Conservation (phyloP, 2,888 invertebrate species). For the Oxyteleia sp. region DNA sequence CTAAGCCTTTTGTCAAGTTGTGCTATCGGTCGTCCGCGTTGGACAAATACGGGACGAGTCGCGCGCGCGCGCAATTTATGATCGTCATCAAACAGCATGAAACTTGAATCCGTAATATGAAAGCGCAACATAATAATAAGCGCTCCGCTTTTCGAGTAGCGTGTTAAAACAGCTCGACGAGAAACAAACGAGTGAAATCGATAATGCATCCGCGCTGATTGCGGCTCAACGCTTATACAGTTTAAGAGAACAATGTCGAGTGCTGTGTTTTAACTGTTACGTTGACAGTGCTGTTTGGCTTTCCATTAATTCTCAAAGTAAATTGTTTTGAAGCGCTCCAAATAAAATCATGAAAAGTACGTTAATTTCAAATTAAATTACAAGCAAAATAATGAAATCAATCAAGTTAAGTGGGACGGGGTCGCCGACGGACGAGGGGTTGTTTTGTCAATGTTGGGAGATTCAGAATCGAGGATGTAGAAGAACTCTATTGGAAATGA, state of each 20-base stretch:
- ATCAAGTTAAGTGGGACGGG: slow-evolving; percentile 33
- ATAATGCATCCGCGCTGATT: slow-evolving; percentile 73
- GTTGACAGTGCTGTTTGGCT: slow-evolving; percentile 69
- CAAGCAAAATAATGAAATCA: slow-evolving; percentile 60
- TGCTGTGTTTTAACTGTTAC: slow-evolving; percentile 71
- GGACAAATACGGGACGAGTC: slow-evolving; percentile 63
- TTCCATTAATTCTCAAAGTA: slow-evolving; percentile 72
- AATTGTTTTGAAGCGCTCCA: slow-evolving; percentile 66
- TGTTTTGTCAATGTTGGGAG: slow-evolving; percentile 32
- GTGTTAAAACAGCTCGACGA: slow-evolving; percentile 70
- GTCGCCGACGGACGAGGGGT: neutral
- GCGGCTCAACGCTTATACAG: slow-evolving; percentile 70
- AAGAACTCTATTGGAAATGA: slow-evolving; percentile 18
- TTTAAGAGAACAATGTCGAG: slow-evolving; percentile 73
- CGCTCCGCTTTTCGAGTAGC: slow-evolving; percentile 70
- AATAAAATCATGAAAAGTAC: slow-evolving; percentile 71
- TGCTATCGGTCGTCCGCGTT: slow-evolving; percentile 58
- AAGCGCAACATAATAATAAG: slow-evolving; percentile 73
- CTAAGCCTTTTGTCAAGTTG: slow-evolving; percentile 71
- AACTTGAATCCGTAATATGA: slow-evolving; percentile 73
- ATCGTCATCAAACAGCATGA: slow-evolving; percentile 72
- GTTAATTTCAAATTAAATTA: slow-evolving; percentile 67
- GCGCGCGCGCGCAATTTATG: slow-evolving; percentile 66
- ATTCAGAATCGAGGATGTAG: neutral
- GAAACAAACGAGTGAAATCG: slow-evolving; percentile 73